phyloP scores from a whole-genome alignment of 53 echinoderm and acorn worm species.

The Echinometra lucunter region DNA sequence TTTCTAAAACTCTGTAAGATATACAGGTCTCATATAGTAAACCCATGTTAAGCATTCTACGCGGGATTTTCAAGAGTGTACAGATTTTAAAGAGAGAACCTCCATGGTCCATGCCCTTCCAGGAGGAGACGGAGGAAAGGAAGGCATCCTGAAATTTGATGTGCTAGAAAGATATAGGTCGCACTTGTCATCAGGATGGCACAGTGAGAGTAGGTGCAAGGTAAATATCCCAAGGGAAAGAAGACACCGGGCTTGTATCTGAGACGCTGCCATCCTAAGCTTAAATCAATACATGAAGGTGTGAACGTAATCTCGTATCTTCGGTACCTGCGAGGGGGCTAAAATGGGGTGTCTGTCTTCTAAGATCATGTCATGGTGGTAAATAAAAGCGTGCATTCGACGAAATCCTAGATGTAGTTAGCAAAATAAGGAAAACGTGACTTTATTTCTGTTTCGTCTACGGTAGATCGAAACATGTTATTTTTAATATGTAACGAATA shows the following conservation, averaged over 20 bases:
- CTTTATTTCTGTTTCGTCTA: background rate
- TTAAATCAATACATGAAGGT: constrained; percentile 61
- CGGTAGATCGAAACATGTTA: constrained; percentile 40
- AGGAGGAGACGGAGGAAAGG: background rate
- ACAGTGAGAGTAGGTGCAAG: constrained; percentile 47
- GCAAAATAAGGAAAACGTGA: background rate
- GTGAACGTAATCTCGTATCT: constrained; percentile 37
- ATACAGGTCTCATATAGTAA: too few species aligned
- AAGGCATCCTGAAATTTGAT: constrained; percentile 37
- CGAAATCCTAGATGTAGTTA: background rate
- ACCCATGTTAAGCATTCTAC: too few species aligned
- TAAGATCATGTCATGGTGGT: background rate
- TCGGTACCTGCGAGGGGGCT: background rate
- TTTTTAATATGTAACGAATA: background rate
- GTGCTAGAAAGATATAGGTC: constrained; percentile 62
- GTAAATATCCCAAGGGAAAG: constrained; percentile 54
- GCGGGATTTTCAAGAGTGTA: too few species aligned
- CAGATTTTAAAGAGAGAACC: background rate
- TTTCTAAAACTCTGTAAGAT: too few species aligned
- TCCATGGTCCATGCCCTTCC: background rate
- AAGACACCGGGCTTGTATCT: constrained; percentile 57
- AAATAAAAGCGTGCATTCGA: background rate
- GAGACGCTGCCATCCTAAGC: constrained; percentile 43
- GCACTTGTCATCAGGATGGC: constrained; percentile 53
- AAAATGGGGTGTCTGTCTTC: background rate